phyloP scores from a whole-genome alignment of 2,113 vertebrate species.

The Diadophis punctatus region DNA sequence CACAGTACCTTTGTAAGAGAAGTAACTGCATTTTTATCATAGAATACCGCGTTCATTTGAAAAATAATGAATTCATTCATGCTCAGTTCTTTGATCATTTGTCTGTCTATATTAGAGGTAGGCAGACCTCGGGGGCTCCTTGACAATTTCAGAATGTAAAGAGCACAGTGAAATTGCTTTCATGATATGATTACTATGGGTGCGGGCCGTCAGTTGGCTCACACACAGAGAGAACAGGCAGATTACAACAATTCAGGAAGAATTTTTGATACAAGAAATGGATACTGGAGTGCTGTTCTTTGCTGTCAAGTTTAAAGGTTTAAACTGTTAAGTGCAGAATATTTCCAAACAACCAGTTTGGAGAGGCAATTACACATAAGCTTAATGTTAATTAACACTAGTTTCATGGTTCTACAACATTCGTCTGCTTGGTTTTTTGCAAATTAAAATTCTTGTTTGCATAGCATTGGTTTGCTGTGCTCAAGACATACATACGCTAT shows the following conservation, averaged over 20 bases:
- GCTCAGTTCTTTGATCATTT: background rate
- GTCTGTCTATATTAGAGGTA: background rate
- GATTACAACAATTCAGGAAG: background rate
- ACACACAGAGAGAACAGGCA: background rate
- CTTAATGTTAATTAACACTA: background rate
- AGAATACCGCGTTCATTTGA: background rate
- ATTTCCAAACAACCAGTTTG: background rate
- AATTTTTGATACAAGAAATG: background rate
- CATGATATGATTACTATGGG: background rate
- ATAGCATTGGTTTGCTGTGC: background rate
- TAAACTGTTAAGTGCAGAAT: background rate
- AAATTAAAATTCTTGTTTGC: background rate
- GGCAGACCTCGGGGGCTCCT: background rate
- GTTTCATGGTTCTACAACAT: background rate
- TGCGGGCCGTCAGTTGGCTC: background rate
- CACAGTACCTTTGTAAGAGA: background rate
- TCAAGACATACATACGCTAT: background rate
- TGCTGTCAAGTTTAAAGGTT: background rate
- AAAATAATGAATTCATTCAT: background rate
- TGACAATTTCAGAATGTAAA: background rate
- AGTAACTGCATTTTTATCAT: background rate
- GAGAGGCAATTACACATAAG: background rate
- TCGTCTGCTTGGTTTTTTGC: background rate
- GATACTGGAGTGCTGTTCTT: background rate
- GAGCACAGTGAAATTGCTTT: background rate